These are phyloP conservation scores for Vimba vimba DNA, from an alignment of 2,113 vertebrate genomes.

Conservation along the genomic window DNA sequence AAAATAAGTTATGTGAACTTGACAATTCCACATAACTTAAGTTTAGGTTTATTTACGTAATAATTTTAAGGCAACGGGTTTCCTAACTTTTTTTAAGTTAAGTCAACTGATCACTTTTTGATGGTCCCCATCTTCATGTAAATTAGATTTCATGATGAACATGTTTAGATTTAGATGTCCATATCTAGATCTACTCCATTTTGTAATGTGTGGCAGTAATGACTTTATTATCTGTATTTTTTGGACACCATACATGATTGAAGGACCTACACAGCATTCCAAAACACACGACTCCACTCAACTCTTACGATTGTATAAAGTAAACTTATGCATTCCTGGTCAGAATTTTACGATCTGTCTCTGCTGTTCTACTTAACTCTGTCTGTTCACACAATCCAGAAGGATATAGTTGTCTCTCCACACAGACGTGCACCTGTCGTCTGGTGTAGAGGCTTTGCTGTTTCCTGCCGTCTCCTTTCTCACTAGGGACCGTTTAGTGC, in stretches of 20 bases:
- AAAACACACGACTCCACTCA: background rate
- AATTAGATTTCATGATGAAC: background rate
- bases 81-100: too few relatives aligned
- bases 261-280: background rate
- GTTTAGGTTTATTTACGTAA: too few relatives aligned
- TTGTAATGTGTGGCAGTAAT: background rate
- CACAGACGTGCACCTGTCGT: slow-evolving; percentile 53
- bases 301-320: background rate
- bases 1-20: too few relatives aligned
- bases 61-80: too few relatives aligned
- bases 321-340: background rate
- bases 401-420: slow-evolving; percentile 28
- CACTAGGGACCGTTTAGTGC: slow-evolving; percentile 24
- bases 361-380: slow-evolving; percentile 39
- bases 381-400: slow-evolving; percentile 35
- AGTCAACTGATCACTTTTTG: too few relatives aligned
- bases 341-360: slow-evolving; percentile 37
- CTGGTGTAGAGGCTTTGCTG: slow-evolving; percentile 27
- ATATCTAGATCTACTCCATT: too few relatives aligned
- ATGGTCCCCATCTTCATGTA: background rate
- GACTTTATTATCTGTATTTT: background rate
- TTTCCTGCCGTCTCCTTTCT: slow-evolving; percentile 28
- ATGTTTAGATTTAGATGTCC: background rate
- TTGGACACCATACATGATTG: background rate
- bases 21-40: too few relatives aligned